These are phyloP conservation scores for Eumaeus atala DNA, from an alignment of 1,140 invertebrate species.

Conservation along the genomic window DNA sequence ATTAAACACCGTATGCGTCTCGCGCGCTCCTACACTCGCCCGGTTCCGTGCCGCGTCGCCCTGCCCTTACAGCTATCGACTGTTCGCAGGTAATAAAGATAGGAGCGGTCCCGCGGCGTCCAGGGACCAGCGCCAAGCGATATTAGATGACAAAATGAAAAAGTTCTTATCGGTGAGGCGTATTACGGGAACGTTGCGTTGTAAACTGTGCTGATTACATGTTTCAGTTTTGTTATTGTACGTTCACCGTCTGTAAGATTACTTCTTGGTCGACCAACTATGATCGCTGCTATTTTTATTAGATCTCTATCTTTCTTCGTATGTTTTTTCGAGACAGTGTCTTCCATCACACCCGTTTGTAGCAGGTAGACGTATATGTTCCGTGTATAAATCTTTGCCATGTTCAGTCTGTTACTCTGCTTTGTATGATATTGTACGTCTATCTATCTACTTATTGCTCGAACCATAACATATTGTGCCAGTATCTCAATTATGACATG, in stretches of 20 bases:
- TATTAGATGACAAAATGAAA: slow-evolving; percentile 95
- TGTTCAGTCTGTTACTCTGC: slow-evolving; percentile 2
- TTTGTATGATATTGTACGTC: slow-evolving; percentile 22
- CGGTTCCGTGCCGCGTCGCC: slow-evolving; percentile 37
- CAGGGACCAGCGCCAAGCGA: slow-evolving; percentile 84
- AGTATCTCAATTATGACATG: no score
- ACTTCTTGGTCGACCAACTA: slow-evolving; percentile 51
- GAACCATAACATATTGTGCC: slow-evolving; percentile 34
- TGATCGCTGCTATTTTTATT: slow-evolving; percentile 47
- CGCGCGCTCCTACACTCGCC: slow-evolving; percentile 43
- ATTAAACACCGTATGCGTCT: slow-evolving; percentile 25
- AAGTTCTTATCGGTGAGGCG: slow-evolving; percentile 92
- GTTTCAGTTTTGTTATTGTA: slow-evolving; percentile 58
- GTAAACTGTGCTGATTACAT: slow-evolving; percentile 66
- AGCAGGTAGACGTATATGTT: slow-evolving; percentile 26
- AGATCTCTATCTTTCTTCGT: slow-evolving; percentile 31
- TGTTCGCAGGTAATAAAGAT: slow-evolving; percentile 72
- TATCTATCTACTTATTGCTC: slow-evolving; percentile 36
- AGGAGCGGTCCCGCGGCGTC: slow-evolving; percentile 78
- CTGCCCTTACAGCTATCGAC: slow-evolving; percentile 38
- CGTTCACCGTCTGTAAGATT: slow-evolving; percentile 42
- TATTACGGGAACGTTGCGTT: slow-evolving; percentile 53
- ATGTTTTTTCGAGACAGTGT: slow-evolving; percentile 25
- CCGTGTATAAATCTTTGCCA: slow-evolving; percentile 6
- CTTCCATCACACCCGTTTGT: slow-evolving; percentile 20